These are phyloP conservation scores for Microtus montanus DNA, from an alignment of 2,113 vertebrate species.

Conservation along the genomic window DNA sequence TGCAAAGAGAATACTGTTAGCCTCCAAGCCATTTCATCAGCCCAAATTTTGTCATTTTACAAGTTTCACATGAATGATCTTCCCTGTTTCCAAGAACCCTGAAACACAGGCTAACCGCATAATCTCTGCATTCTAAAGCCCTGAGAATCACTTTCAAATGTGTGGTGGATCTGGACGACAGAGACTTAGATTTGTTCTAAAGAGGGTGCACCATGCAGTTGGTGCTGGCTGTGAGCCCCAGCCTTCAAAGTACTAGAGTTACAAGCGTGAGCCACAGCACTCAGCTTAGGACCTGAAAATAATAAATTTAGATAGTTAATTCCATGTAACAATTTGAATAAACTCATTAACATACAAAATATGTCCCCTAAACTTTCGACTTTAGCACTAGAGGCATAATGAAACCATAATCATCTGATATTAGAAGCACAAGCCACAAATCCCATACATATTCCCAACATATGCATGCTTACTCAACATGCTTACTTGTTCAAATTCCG, in stretches of 20 bases:
- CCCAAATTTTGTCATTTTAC: neutral
- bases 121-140: neutral
- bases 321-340: constrained; percentile 2
- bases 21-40: neutral
- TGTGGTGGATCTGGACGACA: neutral
- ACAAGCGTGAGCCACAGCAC: neutral
- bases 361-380: neutral
- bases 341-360: constrained; percentile 2
- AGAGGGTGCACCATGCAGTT: neutral
- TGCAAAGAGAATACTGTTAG: neutral
- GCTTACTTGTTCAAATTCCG: neutral
- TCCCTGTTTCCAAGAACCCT: neutral
- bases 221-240: neutral
- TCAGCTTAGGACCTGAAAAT: neutral
- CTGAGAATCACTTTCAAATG: neutral
- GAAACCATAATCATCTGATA: neutral
- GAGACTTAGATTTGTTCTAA: neutral
- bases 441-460: neutral
- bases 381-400: neutral
- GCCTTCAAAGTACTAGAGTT: neutral
- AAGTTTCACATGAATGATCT: neutral
- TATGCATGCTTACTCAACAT: no score
- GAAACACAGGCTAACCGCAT: neutral
- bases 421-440: neutral
- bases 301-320: neutral